Conservation (phyloP, 2,888 invertebrate species). For the Drosophila bunnanda region DNA sequence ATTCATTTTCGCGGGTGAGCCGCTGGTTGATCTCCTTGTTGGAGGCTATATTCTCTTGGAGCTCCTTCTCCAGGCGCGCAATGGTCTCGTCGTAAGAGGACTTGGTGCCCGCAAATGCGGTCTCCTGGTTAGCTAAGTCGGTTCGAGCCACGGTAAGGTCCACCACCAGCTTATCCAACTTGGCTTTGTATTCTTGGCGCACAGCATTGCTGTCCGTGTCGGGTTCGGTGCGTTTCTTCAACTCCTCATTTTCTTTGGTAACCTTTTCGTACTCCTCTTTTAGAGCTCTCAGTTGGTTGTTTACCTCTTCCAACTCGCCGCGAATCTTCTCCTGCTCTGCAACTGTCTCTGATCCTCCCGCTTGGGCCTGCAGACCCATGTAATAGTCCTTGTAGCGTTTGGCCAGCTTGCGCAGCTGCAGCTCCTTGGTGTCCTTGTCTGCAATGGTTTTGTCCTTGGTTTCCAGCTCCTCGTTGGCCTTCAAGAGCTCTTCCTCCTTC, state of each 20-base stretch:
- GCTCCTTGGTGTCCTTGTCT: constrained; percentile 89
- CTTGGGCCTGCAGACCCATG: constrained; percentile 87
- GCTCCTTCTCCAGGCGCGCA: constrained; percentile 90
- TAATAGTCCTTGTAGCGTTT: constrained; percentile 95
- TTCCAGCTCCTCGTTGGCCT: constrained; percentile 88
- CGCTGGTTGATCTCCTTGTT: constrained; percentile 86
- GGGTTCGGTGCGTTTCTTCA: constrained; percentile 89
- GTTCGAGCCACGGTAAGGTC: constrained; percentile 85
- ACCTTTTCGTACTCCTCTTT: constrained; percentile 63
- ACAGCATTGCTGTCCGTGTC: constrained; percentile 89
- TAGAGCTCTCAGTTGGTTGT: constrained; percentile 80
- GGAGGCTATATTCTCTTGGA: constrained; percentile 87
- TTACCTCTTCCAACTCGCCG: constrained; percentile 86
- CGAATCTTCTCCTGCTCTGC: constrained; percentile 85
- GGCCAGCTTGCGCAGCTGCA: constrained; percentile 93
- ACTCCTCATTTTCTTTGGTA: constrained; percentile 86
- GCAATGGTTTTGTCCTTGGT: constrained; percentile 88
- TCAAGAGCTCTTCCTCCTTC: constrained; percentile 87
- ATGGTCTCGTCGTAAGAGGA: constrained; percentile 90
- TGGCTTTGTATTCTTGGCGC: constrained; percentile 89
- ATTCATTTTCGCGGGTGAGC: constrained; percentile 88
- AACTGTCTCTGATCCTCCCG: constrained; percentile 69
- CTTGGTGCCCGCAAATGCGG: constrained; percentile 87
- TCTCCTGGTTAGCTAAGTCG: constrained; percentile 87
- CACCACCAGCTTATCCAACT: constrained; percentile 82